Conservation (phyloP, 2,113 vertebrate genomes). For the Corythornis cristatus region DNA sequence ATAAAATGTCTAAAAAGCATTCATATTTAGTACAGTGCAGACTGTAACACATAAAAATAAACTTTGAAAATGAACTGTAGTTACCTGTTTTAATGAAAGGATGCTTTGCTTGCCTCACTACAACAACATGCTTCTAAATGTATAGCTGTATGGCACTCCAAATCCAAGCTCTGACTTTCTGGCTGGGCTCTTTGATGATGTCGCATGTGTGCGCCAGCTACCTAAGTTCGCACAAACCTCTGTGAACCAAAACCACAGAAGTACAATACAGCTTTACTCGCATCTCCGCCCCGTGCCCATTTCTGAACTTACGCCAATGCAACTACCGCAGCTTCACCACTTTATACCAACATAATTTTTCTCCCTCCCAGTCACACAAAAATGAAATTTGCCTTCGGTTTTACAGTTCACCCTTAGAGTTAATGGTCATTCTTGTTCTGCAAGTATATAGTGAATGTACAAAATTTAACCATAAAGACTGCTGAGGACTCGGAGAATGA, state of each 20-base stretch:
- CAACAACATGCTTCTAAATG: not conserved
- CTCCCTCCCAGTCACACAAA: not conserved
- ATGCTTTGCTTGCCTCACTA: conserved; percentile 19
- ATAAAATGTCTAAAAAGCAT: not conserved
- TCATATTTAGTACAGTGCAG: not conserved
- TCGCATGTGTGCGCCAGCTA: conserved; percentile 33
- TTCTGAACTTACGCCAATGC: not conserved
- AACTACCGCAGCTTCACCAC: not conserved
- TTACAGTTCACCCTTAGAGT: not conserved
- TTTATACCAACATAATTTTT: not conserved
- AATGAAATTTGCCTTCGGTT: not conserved
- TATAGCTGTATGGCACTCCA: not conserved
- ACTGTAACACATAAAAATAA: not conserved
- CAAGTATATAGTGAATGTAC: not conserved
- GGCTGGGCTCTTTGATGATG: conserved; percentile 11
- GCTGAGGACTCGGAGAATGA: not conserved
- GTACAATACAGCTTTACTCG: conserved; percentile 1
- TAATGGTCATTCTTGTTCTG: not conserved
- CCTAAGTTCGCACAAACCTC: conserved; percentile 33
- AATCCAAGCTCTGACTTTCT: not conserved
- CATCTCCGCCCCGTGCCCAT: not conserved
- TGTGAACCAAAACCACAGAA: not conserved
- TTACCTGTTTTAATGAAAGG: not conserved
- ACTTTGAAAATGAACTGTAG: not conserved
- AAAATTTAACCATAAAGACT: not conserved